Evolutionary conservation across 1,140 invertebrate genomes (phyloP).

Genomic region (Acromyrmex echinatior): DNA sequence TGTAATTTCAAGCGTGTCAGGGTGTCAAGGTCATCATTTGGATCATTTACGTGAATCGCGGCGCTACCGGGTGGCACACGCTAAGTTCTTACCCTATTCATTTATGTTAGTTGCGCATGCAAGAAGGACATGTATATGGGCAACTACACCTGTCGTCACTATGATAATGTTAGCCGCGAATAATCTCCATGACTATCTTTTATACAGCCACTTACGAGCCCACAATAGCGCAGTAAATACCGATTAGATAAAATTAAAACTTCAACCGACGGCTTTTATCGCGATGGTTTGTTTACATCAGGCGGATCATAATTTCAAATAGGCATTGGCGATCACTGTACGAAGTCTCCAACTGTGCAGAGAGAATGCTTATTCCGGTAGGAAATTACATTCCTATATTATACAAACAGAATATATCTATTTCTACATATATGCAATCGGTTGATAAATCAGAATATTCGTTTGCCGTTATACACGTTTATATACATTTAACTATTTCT

Average conservation of each 20-base stretch:
- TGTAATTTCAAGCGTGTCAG: constrained; percentile 23
- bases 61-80: constrained; percentile 66
- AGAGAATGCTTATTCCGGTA: constrained; percentile 17
- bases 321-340: constrained; percentile 53
- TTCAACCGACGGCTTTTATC: constrained; percentile 67
- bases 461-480: neutral
- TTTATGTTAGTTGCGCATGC: constrained; percentile 79
- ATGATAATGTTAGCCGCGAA: constrained; percentile 76
- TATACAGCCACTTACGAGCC: constrained; percentile 70
- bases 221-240: constrained; percentile 73
- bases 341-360: constrained; percentile 17
- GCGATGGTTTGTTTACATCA: constrained; percentile 74
- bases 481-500: neutral
- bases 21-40: constrained; percentile 67
- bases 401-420: constrained; percentile 41
- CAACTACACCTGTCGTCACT: constrained; percentile 78
- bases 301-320: constrained; percentile 74
- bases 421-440: constrained; percentile 2
- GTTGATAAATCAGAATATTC: constrained; percentile 18
- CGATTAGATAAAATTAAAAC: constrained; percentile 78
- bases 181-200: constrained; percentile 76
- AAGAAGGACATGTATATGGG: constrained; percentile 77
- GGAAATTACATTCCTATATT: constrained; percentile 48
- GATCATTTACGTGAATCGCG: constrained; percentile 68
- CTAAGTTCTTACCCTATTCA: constrained; percentile 70